Percentiles rank a stretch among this genome's conserved stretches.
These are phyloP conservation scores for Rotaria socialis DNA, from an alignment of 2,888 invertebrate species.

Conservation along the genomic window DNA sequence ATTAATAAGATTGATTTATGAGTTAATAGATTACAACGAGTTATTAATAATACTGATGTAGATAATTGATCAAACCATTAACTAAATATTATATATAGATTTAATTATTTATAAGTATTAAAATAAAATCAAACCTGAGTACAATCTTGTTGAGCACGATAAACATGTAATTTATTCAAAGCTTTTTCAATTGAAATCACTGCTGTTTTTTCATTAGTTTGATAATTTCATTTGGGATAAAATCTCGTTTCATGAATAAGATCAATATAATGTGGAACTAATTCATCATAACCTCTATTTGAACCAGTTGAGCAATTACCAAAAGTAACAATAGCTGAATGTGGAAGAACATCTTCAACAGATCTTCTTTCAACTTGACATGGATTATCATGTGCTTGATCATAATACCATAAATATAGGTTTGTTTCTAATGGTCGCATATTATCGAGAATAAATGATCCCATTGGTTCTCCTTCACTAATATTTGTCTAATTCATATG, in stretches of 20 bases:
- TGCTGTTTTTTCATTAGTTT: conserved; percentile 45
- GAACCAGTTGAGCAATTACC: conserved; percentile 89
- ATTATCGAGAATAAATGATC: no score
- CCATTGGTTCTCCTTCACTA: no score
- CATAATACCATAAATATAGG: no score
- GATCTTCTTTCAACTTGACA: conserved; percentile 61
- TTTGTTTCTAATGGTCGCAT: no score
- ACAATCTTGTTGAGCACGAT: conserved; percentile 11
- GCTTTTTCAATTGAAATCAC: conserved; percentile 10
- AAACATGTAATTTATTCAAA: conserved; percentile 43
- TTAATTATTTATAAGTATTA: no score
- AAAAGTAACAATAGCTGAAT: conserved; percentile 82
- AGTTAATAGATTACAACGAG: no score
- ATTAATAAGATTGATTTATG: no score
- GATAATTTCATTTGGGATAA: conserved; percentile 74
- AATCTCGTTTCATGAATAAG: conserved; percentile 83
- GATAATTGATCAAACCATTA: no score
- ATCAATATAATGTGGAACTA: conserved; percentile 92
- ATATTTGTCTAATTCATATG: no score
- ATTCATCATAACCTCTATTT: conserved; percentile 89
- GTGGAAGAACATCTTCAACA: conserved; percentile 81
- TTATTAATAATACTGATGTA: no score
- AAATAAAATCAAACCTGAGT: background rate
- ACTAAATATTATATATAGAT: no score
- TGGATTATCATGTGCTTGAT: conserved; percentile 95